Base-by-base conservation (phyloP, 1,140 invertebrate species). In the Saccostrea echinata region DNA sequence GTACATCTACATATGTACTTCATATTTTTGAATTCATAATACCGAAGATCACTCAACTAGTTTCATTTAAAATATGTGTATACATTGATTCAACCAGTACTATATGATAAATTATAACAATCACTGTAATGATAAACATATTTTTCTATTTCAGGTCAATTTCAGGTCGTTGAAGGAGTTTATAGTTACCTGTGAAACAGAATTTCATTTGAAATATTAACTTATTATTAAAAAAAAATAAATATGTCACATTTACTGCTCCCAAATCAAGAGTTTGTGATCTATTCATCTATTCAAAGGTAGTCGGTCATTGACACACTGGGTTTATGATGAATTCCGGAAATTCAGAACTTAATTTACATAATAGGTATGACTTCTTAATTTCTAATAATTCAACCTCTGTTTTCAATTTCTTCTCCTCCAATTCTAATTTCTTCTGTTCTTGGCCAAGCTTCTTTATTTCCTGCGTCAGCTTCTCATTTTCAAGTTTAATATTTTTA, bases 341-440 rank as follows among this genome's bases (percentile, higher is more conserved):
- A 71, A 71, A 71, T 27, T 71, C 64, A 27, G 64, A 24, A 71
- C 24, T 71, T 27, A 71, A 13, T 71, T 71, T 71, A 27, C 64
- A 71, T 8, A 71, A 27, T 9, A 30, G 1, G 27, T 33, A 71
- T 6, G n/a, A 9, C 24, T 71, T 71, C 13, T 71, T 71, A 24
- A 71, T 71, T 27, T 30, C 64, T 12, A 71, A 11, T 8, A 71
- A 12, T 24, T 71, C 64, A 71, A 71, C 27, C 24, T 71, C 64
- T 9, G 24, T 71, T 71, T 71, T 24, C 64, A 71, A 71, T 71
- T 71, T 71, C 27, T 71, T 71, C 64, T 30, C 64, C 64, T 71
- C 64, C 13, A 27, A 24, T 27, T 27, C 24, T 71, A 71, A 30
- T 71, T 71, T 71, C 24, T 27, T 33, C 13, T 71, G 64, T 71